Evolutionary conservation across 2,797 vertebrate genomes (phyloP).

Genomic region (Amazonetta brasiliensis): DNA sequence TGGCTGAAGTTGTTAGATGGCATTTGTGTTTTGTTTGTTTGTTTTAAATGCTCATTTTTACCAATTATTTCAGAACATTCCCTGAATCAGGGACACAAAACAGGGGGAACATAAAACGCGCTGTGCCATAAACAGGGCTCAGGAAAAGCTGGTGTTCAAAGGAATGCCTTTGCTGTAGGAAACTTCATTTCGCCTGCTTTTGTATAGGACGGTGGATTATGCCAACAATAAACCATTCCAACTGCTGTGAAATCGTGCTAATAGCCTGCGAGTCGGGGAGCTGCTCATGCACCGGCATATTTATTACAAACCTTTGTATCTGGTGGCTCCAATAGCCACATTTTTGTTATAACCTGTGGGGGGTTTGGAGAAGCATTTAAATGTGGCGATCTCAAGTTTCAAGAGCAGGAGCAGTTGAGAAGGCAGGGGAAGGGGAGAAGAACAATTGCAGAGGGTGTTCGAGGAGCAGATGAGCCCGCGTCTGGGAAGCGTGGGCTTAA

Average conservation of each 20-base stretch:
- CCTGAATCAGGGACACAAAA: conserved; percentile 40
- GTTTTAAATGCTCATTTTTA: neutral
- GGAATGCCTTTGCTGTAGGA: conserved; percentile 46
- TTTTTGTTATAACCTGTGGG: conserved; percentile 38
- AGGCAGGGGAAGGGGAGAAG: neutral
- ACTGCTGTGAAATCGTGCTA: conserved; percentile 71
- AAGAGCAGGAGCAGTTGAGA: neutral
- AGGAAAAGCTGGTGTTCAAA: conserved; percentile 53
- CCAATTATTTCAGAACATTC: neutral
- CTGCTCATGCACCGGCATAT: conserved; percentile 58
- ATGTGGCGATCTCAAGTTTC: conserved; percentile 64
- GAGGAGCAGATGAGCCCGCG: neutral
- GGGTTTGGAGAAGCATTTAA: conserved; percentile 43
- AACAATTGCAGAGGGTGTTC: neutral
- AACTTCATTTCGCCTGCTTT: conserved; percentile 71
- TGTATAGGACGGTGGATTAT: conserved; percentile 62
- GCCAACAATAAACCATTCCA: conserved; percentile 60
- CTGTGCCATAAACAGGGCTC: conserved; percentile 53
- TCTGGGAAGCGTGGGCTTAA: neutral
- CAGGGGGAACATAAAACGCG: conserved; percentile 47
- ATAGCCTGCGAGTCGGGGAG: conserved; percentile 46
- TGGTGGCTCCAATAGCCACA: conserved; percentile 16
- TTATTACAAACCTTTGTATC: conserved; percentile 70
- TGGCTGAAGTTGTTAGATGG: conserved; percentile 26
- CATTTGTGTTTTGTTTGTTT: neutral